These are phyloP conservation scores for Caenorhabditis sulstoni DNA, from an alignment of 2,888 invertebrate species.

Conservation along the genomic window DNA sequence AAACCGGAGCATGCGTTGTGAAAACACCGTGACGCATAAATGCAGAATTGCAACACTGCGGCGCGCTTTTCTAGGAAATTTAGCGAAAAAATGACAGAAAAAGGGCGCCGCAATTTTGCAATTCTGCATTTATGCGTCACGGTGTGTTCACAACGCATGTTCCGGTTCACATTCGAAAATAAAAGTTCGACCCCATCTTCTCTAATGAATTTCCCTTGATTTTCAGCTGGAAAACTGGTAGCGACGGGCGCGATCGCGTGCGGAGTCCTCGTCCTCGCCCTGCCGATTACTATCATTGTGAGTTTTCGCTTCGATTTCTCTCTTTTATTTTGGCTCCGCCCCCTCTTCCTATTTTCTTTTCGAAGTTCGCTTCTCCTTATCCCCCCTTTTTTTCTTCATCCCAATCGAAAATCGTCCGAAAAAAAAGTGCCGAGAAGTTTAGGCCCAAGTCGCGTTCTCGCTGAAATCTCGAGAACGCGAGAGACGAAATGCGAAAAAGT, in stretches of 20 bases:
- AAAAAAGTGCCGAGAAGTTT: conserved; percentile 41
- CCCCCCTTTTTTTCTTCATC: no score
- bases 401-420: no score
- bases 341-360: not conserved
- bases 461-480: conserved; percentile 59
- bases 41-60: no score
- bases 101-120: no score
- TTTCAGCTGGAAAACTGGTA: conserved; percentile 76
- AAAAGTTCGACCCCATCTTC: no score
- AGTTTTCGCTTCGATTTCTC: conserved; percentile 40
- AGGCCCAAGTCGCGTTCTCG: conserved; percentile 74
- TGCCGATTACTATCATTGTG: conserved; percentile 74
- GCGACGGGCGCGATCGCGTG: conserved; percentile 75
- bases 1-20: no score
- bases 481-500: conserved; percentile 32
- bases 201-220: not conserved
- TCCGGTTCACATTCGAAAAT: no score
- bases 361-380: not conserved
- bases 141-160: no score
- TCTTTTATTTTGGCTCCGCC: not conserved
- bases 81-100: no score
- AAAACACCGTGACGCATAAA: no score
- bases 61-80: no score
- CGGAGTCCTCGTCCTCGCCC: conserved; percentile 69
- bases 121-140: no score